These are phyloP conservation scores for Imbricaverruca yamaguchii DNA, from an alignment of 2,888 invertebrate species.

Conservation along the genomic window DNA sequence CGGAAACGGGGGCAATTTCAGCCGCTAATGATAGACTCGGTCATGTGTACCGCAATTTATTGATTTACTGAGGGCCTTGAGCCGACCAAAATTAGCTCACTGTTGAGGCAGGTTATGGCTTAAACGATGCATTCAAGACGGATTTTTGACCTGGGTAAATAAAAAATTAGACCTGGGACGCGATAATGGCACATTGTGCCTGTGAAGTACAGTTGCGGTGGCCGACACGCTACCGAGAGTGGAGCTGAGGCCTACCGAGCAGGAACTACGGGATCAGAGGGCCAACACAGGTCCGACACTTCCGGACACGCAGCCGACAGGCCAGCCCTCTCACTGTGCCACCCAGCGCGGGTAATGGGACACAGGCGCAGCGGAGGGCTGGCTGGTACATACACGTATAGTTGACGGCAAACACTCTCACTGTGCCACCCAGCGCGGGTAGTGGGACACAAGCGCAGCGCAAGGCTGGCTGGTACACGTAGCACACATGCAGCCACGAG, in stretches of 20 bases:
- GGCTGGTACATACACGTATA: too few relatives aligned
- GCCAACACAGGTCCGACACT: too few relatives aligned
- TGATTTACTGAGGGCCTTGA: constrained; percentile 11
- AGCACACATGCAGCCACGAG: too few relatives aligned
- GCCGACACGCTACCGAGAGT: neutral
- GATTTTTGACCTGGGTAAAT: constrained; percentile 21
- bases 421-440: too few relatives aligned
- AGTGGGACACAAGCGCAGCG: too few relatives aligned
- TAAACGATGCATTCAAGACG: constrained; percentile 18
- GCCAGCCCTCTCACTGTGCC: too few relatives aligned
- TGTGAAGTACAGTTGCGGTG: neutral
- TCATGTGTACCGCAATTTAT: constrained; percentile 14
- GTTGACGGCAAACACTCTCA: too few relatives aligned
- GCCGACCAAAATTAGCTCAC: constrained; percentile 13
- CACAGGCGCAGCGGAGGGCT: too few relatives aligned
- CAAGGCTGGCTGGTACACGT: too few relatives aligned
- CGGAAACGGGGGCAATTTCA: constrained; percentile 15
- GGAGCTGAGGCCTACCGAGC: neutral
- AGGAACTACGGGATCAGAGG: too few relatives aligned
- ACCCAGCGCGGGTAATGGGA: too few relatives aligned
- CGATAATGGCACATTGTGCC: constrained; percentile 18
- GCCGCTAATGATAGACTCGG: constrained; percentile 3
- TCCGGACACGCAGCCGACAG: too few relatives aligned
- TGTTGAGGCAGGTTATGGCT: constrained; percentile 20
- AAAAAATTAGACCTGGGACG: constrained; percentile 13